These are phyloP conservation scores for Labia minor DNA, from an alignment of 2,888 invertebrate species.

Conservation along the genomic window DNA sequence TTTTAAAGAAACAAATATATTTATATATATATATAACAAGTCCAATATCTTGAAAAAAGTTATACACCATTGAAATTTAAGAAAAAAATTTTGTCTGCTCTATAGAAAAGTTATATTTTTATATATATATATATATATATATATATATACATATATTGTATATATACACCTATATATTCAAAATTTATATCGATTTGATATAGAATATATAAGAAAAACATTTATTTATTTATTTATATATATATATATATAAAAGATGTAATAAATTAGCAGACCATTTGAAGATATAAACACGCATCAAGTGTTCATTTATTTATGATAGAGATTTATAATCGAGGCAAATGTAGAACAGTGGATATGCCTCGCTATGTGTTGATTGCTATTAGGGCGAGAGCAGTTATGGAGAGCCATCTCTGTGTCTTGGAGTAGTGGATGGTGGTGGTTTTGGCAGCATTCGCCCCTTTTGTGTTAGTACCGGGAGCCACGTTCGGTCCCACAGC, in stretches of 20 bases:
- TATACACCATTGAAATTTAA: too few relatives aligned
- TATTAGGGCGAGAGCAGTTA: neutral
- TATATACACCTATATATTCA: too few relatives aligned
- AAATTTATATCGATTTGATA: too few relatives aligned
- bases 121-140: too few relatives aligned
- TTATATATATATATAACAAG: neutral
- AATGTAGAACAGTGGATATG: neutral
- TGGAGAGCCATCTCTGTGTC: neutral
- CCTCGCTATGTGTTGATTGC: neutral
- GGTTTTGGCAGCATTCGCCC: neutral
- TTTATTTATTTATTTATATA: too few relatives aligned
- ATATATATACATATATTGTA: too few relatives aligned
- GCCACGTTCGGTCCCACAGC: conserved; percentile 30
- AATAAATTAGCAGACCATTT: neutral
- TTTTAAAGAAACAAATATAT: neutral
- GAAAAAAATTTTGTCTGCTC: too few relatives aligned
- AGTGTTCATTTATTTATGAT: neutral
- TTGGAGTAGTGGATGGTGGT: too few relatives aligned
- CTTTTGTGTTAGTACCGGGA: neutral
- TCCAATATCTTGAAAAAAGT: too few relatives aligned
- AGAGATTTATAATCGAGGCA: neutral
- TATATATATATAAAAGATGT: too few relatives aligned
- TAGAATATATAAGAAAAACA: too few relatives aligned
- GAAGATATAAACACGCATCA: neutral
- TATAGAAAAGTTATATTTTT: too few relatives aligned